phyloP scores from a whole-genome alignment of 1,140 invertebrate species.

The Parapsyche elsis region DNA sequence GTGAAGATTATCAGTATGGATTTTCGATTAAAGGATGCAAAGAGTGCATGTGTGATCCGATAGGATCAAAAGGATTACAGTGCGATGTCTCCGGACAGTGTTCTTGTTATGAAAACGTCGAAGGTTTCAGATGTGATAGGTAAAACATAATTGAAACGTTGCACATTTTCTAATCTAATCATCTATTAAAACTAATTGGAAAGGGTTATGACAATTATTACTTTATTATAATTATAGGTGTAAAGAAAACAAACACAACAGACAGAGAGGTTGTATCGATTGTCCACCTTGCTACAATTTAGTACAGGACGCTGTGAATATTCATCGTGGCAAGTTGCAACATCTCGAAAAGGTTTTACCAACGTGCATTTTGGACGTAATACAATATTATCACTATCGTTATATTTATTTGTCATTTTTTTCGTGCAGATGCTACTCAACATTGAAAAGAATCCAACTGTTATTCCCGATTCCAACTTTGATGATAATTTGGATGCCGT shows the following conservation, averaged over 20 bases:
- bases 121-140: slow-evolving; percentile 87
- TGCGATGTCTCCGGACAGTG: slow-evolving; percentile 88
- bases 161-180: too few species aligned
- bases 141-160: too few species aligned
- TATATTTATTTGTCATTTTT: background rate
- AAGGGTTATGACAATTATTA: too few species aligned
- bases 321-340: slow-evolving; percentile 80
- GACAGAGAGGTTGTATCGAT: slow-evolving; percentile 86
- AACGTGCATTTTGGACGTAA: slow-evolving; percentile 1
- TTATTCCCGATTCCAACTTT: slow-evolving; percentile 87
- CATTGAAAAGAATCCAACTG: slow-evolving; percentile 80
- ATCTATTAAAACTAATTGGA: too few species aligned
- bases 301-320: slow-evolving; percentile 86
- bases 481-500: slow-evolving; percentile 79
- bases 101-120: slow-evolving; percentile 90
- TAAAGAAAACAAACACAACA: slow-evolving; percentile 91
- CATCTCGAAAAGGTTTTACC: slow-evolving; percentile 74
- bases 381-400: background rate
- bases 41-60: slow-evolving; percentile 87
- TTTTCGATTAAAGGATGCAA: slow-evolving; percentile 88
- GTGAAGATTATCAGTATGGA: slow-evolving; percentile 87
- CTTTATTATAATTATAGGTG: slow-evolving; percentile 69
- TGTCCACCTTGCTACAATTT: slow-evolving; percentile 95
- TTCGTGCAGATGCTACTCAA: slow-evolving; percentile 59
- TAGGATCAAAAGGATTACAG: slow-evolving; percentile 86